Percentiles rank a stretch among this genome's conserved stretches.
Evolutionary conservation across 1,140 invertebrate genomes (phyloP).

Genomic region (Brachionus plicatilis): DNA sequence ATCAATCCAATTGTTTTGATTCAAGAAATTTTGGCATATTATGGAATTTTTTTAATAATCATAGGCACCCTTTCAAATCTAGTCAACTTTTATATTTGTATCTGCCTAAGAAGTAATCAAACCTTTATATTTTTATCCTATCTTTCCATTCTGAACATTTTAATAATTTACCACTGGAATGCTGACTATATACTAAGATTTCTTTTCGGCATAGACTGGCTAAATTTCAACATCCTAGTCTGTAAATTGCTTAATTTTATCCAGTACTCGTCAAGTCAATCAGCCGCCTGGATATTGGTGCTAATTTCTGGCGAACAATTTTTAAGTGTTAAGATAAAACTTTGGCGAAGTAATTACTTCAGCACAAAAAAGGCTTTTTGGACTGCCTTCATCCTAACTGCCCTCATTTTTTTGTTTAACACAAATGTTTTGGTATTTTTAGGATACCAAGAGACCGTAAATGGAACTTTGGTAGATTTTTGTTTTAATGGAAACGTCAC

Average conservation of each 20-base stretch:
- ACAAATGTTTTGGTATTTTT: background rate
- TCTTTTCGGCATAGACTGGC: constrained; percentile 8
- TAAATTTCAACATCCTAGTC: background rate
- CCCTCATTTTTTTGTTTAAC: background rate
- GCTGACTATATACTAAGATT: background rate
- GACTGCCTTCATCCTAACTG: background rate
- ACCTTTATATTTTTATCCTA: background rate
- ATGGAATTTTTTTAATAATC: background rate
- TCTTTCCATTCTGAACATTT: background rate
- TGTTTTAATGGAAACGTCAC: constrained; percentile 13
- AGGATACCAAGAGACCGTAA: background rate
- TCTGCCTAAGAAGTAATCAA: background rate
- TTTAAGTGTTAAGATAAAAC: background rate
- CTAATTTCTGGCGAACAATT: background rate
- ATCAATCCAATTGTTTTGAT: background rate
- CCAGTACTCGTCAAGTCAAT: background rate
- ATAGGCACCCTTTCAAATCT: background rate
- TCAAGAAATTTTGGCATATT: background rate
- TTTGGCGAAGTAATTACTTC: background rate
- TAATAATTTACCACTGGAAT: background rate
- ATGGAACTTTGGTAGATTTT: background rate
- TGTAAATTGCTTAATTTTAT: constrained; percentile 15
- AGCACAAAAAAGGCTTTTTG: background rate
- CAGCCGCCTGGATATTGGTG: background rate
- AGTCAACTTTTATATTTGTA: background rate